Conservation (phyloP, 2,113 vertebrate genomes). For the Xiphophorus hellerii region DNA sequence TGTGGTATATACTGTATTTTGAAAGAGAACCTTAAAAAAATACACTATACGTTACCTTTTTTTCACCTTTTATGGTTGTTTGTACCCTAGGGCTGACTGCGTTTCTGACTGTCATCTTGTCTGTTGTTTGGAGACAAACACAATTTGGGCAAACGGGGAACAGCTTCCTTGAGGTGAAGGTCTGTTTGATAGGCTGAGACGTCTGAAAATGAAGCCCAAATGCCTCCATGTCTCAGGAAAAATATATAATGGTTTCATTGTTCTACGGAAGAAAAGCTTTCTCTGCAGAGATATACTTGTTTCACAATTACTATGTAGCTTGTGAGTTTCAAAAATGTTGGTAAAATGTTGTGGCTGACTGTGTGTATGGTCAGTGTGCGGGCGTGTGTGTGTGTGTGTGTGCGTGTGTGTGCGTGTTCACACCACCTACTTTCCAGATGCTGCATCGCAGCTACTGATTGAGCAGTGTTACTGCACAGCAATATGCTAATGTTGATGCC, state of each 20-base stretch:
- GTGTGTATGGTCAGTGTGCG: background rate
- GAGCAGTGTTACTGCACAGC: background rate
- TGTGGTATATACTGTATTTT: background rate
- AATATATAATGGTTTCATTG: background rate
- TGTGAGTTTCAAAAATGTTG: background rate
- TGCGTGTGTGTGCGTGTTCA: background rate
- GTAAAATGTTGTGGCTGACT: background rate
- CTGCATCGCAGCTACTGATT: background rate
- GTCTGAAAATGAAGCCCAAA: conserved; percentile 18
- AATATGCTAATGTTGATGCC: background rate
- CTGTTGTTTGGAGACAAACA: conserved; percentile 11
- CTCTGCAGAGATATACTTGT: background rate
- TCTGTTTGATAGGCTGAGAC: conserved; percentile 12
- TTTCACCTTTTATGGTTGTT: conserved; percentile 14
- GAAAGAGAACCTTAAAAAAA: background rate
- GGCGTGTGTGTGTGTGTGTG: background rate
- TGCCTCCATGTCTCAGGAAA: background rate
- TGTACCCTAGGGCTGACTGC: conserved; percentile 12
- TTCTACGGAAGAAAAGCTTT: background rate
- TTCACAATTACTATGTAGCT: background rate
- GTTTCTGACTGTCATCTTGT: conserved; percentile 32
- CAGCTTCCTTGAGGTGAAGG: background rate
- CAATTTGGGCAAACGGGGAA: background rate
- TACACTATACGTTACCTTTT: background rate
- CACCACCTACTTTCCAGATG: background rate